phyloP scores from a whole-genome alignment of 2,888 invertebrate genomes.

The Boloria selene region DNA sequence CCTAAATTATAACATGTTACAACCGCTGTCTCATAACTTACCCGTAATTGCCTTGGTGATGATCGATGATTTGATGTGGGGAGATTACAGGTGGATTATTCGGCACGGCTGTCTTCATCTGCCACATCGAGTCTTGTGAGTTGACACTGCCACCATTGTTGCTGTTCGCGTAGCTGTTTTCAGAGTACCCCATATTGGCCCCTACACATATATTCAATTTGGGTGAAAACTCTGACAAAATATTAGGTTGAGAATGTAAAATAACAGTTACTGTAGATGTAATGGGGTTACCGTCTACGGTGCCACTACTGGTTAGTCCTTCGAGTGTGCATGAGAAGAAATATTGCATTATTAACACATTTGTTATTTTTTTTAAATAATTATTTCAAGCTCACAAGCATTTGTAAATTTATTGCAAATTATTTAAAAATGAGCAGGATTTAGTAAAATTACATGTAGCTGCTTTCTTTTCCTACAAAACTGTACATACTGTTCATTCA shows the following conservation, averaged over 20 bases:
- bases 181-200: constrained; percentile 94
- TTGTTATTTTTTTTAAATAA: background rate
- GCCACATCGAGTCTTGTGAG: constrained; percentile 97
- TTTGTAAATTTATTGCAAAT: background rate
- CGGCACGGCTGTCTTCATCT: constrained; percentile 94
- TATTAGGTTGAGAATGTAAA: constrained; percentile 37
- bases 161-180: constrained; percentile 95
- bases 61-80: constrained; percentile 81
- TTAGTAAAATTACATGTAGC: too few species aligned
- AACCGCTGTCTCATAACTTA: constrained; percentile 41
- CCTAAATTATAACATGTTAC: too few species aligned
- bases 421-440: background rate
- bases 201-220: constrained; percentile 70
- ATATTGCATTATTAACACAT: constrained; percentile 24
- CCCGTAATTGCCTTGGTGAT: constrained; percentile 87
- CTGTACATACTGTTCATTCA: too few species aligned
- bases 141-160: constrained; percentile 98
- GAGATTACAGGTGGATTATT: constrained; percentile 84
- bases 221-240: constrained; percentile 5
- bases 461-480: too few species aligned
- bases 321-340: constrained; percentile 43
- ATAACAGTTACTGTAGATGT: constrained; percentile 38
- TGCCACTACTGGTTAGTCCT: constrained; percentile 57
- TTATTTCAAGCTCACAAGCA: background rate
- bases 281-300: constrained; percentile 55